These are phyloP conservation scores for Carcina quercana DNA, from an alignment of 2,888 invertebrate genomes.

Conservation along the genomic window DNA sequence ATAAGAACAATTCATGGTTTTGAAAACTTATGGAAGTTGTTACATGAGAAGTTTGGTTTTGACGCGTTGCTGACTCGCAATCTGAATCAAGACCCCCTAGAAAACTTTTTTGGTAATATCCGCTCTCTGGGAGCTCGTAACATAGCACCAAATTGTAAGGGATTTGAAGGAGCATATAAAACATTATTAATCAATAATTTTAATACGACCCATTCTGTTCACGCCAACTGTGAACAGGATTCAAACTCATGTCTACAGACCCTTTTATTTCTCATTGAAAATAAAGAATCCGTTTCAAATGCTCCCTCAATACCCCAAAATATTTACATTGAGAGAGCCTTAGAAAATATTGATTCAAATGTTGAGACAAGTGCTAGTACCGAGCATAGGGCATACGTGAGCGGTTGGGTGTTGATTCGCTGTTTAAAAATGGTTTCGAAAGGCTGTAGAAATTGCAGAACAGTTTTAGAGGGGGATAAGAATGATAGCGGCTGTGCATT, in stretches of 20 bases:
- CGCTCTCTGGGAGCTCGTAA: constrained; percentile 5
- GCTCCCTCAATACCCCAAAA: not conserved
- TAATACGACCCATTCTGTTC: constrained; percentile 10
- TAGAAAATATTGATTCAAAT: not conserved
- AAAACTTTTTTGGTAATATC: constrained; percentile 2
- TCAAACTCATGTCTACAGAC: constrained; percentile 4
- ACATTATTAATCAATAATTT: constrained; percentile 13
- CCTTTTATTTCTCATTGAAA: constrained; percentile 4
- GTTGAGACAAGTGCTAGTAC: not conserved
- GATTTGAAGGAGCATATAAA: constrained; percentile 14
- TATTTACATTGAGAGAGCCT: not conserved
- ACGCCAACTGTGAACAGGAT: constrained; percentile 11
- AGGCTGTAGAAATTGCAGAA: constrained; percentile 3
- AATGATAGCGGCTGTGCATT: not conserved
- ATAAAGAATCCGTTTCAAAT: not conserved
- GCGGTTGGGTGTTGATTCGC: constrained; percentile 9
- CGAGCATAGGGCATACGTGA: constrained; percentile 4
- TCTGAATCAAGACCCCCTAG: constrained; percentile 2
- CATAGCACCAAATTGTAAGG: constrained; percentile 6
- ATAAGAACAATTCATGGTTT: constrained; percentile 24
- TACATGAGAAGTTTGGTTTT: not conserved
- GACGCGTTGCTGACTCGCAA: constrained; percentile 3
- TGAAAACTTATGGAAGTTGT: not conserved
- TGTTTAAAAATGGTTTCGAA: constrained; percentile 6
- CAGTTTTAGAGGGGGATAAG: not conserved